Base-by-base conservation (phyloP, 2,797 vertebrate species). In the Rhabdomys pumilio region DNA sequence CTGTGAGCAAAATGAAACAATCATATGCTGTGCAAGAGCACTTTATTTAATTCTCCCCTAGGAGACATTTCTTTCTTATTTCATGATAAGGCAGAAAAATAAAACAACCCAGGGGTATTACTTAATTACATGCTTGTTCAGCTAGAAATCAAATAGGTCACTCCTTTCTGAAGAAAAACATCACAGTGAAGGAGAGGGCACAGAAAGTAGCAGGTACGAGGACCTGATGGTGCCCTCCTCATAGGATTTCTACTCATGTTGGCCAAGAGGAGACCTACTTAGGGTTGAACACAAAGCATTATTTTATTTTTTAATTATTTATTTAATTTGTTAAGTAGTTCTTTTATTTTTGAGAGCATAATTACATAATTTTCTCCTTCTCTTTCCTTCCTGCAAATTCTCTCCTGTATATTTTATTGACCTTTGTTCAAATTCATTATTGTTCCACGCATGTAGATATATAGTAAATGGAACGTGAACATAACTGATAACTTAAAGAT, bases 101-200 rank as follows among this genome's bases (percentile, higher is more conserved):
- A 87, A 93, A 96, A 94, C 87, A 85, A 90, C 96, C 79, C 91
- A 94, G 82, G 91, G 85, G 79, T 95, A 44, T 96, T 93, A 97
- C 91, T 94, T 95, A 91, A 96, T 97, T 97, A 94, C 88, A 61
- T 96, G 94, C 91, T 97, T 96, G 93, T 93, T 96, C 91, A 97
- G 91, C 96, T 94, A 93, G 77, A 96, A 97, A 97, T 90, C 93
- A 96, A 96, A 95, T 92, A 97, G 77, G 50, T 94, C 92, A 89
- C 57, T 96, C 93, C 63, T 87, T 50, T 89, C 55, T 76, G 77
- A 97, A 88, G 76, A n/a, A 94, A 96, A 90, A 13, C 73, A 93
- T 96, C 95, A 90, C 69, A 89, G 61, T 76, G 34, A 93, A 96
- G 44, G 38, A 91, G 80, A 89, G 12, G 12, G 2, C 77, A 69